Percentiles rank a stretch among this genome's conserved stretches.
Evolutionary conservation across 1,140 invertebrate species (phyloP).

Genomic region (Melitaea cinxia): DNA sequence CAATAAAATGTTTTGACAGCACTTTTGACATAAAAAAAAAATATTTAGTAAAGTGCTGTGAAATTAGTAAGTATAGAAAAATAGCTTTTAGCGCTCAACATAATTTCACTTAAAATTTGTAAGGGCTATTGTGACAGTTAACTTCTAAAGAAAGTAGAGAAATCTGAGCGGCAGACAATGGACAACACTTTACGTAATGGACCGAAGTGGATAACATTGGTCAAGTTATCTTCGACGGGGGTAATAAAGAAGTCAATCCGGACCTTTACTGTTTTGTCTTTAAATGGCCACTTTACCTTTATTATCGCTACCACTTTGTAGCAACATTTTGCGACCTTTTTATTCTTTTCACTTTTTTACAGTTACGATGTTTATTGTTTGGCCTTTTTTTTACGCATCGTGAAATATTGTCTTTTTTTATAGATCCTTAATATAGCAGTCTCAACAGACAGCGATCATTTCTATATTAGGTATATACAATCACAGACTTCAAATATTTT

Average conservation of each 20-base stretch:
- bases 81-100: conserved; percentile 36
- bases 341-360: too few species aligned
- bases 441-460: too few species aligned
- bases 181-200: conserved; percentile 73
- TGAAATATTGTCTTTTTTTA: background rate
- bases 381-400: background rate
- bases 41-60: too few species aligned
- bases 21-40: too few species aligned
- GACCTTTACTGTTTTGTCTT: conserved; percentile 58
- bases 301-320: conserved; percentile 43
- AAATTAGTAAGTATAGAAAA: conserved; percentile 35
- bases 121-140: conserved; percentile 25
- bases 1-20: too few species aligned
- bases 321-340: conserved; percentile 27
- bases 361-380: conserved; percentile 8
- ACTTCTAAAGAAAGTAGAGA: conserved; percentile 44
- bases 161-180: conserved; percentile 57
- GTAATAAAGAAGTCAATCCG: conserved; percentile 72
- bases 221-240: conserved; percentile 64
- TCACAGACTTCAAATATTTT: too few species aligned
- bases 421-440: background rate
- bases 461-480: too few species aligned
- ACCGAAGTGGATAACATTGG: conserved; percentile 64
- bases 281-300: conserved; percentile 50
- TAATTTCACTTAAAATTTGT: conserved; percentile 37